Conservation (phyloP, 2,113 vertebrate genomes). For the Campylorhamphus procurvoides region DNA sequence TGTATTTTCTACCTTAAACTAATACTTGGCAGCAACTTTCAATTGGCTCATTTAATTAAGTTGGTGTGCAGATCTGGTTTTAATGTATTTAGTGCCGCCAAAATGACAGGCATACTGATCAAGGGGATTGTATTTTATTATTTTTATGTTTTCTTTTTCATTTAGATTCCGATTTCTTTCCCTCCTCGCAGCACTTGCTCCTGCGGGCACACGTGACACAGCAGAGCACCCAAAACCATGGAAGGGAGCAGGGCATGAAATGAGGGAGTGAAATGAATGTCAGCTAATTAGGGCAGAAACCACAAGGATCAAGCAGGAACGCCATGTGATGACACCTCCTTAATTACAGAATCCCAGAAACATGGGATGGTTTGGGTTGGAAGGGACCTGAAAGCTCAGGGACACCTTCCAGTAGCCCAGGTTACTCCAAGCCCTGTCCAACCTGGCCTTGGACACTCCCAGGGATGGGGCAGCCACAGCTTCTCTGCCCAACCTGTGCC, state of each 20-base stretch:
- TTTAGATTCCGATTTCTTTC: background rate
- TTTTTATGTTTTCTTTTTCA: constrained; percentile 9
- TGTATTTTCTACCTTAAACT: constrained; percentile 64
- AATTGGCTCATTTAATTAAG: constrained; percentile 61
- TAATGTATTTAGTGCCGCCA: background rate
- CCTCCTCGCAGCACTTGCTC: background rate
- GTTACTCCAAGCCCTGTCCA: too few species aligned
- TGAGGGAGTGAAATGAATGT: background rate
- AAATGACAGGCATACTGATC: constrained; percentile 53
- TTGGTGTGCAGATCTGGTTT: constrained; percentile 39
- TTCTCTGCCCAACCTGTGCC: background rate
- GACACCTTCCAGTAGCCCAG: too few species aligned
- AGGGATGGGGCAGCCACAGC: background rate
- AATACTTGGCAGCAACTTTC: constrained; percentile 59
- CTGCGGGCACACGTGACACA: background rate
- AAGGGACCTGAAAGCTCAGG: background rate
- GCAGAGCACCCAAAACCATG: background rate
- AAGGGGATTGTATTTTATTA: constrained; percentile 1
- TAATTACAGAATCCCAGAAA: background rate
- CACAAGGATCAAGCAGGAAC: background rate
- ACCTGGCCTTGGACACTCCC: too few species aligned
- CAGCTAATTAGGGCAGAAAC: background rate
- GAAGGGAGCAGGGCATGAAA: background rate
- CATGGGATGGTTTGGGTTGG: background rate
- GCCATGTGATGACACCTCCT: background rate